Conservation (phyloP, 2,888 invertebrate species). For the Ornithoptera priamus region DNA sequence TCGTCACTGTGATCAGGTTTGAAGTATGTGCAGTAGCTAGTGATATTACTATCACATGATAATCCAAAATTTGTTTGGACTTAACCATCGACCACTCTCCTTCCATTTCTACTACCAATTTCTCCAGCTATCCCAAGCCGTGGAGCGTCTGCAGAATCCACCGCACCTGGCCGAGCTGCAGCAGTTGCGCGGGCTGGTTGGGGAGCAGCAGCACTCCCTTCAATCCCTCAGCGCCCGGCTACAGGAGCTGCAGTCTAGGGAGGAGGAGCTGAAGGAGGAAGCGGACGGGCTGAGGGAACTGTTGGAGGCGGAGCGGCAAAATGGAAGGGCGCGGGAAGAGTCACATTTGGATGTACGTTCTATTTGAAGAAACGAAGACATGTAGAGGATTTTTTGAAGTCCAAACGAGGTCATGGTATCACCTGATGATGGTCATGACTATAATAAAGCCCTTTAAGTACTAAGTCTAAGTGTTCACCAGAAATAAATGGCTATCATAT, state of each 20-base stretch:
- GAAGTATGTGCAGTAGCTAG: too few species aligned
- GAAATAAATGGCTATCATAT: too few species aligned
- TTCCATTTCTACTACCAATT: too few species aligned
- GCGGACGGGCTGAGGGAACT: conserved; percentile 68
- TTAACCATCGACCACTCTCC: too few species aligned
- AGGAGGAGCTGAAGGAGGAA: conserved; percentile 72
- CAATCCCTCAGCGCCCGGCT: conserved; percentile 77
- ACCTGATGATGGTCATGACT: too few species aligned
- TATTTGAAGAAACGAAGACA: background rate
- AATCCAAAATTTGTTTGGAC: too few species aligned
- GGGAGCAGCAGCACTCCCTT: conserved; percentile 81
- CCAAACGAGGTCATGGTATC: too few species aligned
- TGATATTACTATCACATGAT: too few species aligned
- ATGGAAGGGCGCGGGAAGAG: conserved; percentile 61
- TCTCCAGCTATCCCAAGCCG: conserved; percentile 54
- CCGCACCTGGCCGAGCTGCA: conserved; percentile 62
- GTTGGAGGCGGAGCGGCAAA: conserved; percentile 70
- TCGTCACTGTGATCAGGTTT: too few species aligned
- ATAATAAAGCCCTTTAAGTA: too few species aligned
- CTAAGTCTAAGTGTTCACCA: too few species aligned
- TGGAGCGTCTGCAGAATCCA: conserved; percentile 56
- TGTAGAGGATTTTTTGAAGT: too few species aligned
- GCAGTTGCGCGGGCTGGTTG: conserved; percentile 71
- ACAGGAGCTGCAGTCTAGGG: conserved; percentile 71
- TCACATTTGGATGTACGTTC: conserved; percentile 53